phyloP scores from a whole-genome alignment of 2,113 vertebrate genomes.

The Telmatochromis brichardi region DNA sequence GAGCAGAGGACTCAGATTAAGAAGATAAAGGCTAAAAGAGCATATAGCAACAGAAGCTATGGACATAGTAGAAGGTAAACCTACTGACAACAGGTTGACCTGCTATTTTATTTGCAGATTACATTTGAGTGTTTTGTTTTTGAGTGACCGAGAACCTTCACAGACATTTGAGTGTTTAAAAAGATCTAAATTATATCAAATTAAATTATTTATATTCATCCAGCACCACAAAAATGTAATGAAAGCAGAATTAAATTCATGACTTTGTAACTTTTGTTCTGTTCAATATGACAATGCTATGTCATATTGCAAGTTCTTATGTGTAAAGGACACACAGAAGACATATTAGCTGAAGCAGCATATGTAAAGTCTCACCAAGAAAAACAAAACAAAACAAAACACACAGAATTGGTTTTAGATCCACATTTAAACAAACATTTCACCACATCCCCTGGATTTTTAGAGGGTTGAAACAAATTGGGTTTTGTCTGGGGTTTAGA shows the following conservation, averaged over 20 bases:
- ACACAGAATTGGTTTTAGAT: neutral
- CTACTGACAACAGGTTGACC: neutral
- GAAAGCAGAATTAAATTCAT: neutral
- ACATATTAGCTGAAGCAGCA: neutral
- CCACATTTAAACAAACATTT: neutral
- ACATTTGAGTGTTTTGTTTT: neutral
- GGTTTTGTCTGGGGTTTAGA: neutral
- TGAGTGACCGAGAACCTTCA: neutral
- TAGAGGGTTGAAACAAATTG: neutral
- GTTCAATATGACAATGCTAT: neutral
- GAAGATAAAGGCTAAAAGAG: constrained; percentile 14
- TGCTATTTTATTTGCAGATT: neutral
- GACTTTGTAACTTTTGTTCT: neutral
- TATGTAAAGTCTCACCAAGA: neutral
- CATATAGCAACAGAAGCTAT: neutral
- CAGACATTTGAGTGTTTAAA: neutral
- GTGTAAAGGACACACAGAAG: neutral
- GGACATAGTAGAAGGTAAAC: neutral
- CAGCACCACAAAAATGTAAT: neutral
- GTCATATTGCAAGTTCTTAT: neutral
- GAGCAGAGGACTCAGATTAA: constrained; percentile 14
- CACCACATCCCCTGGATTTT: neutral
- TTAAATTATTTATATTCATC: neutral
- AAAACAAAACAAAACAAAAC: neutral
- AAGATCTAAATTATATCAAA: neutral